Evolutionary conservation across 2,113 vertebrate species (phyloP).

Genomic region (Brachypteracias leptosomus): DNA sequence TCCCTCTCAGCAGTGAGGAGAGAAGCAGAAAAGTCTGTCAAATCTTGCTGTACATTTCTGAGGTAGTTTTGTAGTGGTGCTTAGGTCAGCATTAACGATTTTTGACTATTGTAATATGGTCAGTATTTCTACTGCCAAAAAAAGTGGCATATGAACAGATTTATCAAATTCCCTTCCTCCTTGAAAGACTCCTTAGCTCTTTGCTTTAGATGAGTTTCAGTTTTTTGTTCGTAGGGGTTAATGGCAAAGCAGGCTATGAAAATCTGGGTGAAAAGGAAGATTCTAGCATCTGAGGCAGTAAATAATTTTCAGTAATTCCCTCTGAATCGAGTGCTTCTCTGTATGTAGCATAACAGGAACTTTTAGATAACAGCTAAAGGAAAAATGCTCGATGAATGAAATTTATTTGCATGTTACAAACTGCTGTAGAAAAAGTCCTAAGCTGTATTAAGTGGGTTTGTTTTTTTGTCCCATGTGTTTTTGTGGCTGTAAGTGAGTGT

Average conservation of each 20-base stretch:
- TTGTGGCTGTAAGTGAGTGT: not conserved
- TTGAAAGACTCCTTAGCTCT: not conserved
- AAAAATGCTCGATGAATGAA: not conserved
- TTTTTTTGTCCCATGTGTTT: not conserved
- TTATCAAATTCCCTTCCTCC: not conserved
- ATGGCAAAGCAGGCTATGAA: not conserved
- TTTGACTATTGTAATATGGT: not conserved
- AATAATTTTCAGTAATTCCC: not conserved
- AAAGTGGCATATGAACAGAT: not conserved
- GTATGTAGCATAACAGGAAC: not conserved
- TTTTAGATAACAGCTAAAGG: not conserved
- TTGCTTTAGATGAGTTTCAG: not conserved
- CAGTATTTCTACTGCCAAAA: not conserved
- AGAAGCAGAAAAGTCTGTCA: not conserved
- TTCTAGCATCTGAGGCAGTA: not conserved
- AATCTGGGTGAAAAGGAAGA: not conserved
- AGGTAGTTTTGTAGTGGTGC: not conserved
- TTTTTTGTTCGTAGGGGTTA: not conserved
- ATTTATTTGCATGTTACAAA: not conserved
- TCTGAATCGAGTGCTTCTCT: not conserved
- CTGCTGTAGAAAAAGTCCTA: not conserved
- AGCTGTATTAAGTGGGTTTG: rapidly evolving
- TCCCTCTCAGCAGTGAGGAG: not conserved
- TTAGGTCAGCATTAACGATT: not conserved
- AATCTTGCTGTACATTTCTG: not conserved